A percentile compares a stretch with the other conserved stretches of the same genome.
Conservation (phyloP, 2,888 invertebrate genomes). For the Ornithoptera priamus region DNA sequence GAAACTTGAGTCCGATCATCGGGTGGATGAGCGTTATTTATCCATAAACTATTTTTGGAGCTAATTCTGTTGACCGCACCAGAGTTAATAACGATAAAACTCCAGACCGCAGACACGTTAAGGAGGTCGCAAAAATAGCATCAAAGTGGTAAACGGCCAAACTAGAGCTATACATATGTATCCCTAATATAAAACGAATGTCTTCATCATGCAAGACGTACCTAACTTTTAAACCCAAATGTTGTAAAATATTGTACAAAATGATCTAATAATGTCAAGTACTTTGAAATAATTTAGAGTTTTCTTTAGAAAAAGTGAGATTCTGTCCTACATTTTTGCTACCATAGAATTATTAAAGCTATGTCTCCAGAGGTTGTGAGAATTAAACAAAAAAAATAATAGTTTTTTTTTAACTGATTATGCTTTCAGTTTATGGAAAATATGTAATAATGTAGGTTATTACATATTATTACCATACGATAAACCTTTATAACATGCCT, state of each 20-base stretch:
- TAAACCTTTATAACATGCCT: background rate
- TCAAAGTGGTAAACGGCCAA: slow-evolving; percentile 58
- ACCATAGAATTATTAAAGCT: too few relatives aligned
- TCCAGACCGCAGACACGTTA: slow-evolving; percentile 59
- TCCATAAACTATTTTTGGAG: slow-evolving; percentile 40
- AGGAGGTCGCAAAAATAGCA: slow-evolving; percentile 69
- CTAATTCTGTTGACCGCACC: slow-evolving; percentile 51
- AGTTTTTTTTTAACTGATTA: too few relatives aligned
- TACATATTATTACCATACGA: too few relatives aligned
- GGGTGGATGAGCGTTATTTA: slow-evolving; percentile 18
- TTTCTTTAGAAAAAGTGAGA: too few relatives aligned
- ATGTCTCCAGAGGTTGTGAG: too few relatives aligned
- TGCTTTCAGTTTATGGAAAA: too few relatives aligned
- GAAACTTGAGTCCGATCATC: slow-evolving; percentile 15
- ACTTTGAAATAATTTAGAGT: too few relatives aligned
- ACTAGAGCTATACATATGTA: slow-evolving; percentile 54
- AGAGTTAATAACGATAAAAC: slow-evolving; percentile 55
- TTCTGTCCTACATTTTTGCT: too few relatives aligned
- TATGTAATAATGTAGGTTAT: too few relatives aligned
- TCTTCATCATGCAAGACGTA: background rate
- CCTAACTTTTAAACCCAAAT: background rate
- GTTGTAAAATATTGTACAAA: too few relatives aligned
- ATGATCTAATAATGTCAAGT: too few relatives aligned
- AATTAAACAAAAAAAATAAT: too few relatives aligned
- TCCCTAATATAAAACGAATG: slow-evolving; percentile 54